These are phyloP conservation scores for Onychostoma macrolepis DNA, from an alignment of 2,113 vertebrate genomes.

Conservation along the genomic window DNA sequence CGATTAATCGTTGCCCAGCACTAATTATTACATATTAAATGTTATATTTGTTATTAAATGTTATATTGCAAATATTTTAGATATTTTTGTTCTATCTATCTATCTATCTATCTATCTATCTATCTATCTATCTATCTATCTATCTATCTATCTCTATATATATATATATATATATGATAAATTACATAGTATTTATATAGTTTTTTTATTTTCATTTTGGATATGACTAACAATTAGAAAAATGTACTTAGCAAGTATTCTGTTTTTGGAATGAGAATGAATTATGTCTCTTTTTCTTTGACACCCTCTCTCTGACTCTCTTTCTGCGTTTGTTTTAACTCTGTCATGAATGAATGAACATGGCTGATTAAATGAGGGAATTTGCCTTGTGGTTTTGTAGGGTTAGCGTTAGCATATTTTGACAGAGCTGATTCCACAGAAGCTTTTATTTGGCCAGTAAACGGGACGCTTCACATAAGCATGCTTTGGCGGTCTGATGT, in stretches of 20 bases:
- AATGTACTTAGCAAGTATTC: neutral
- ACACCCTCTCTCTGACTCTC: neutral
- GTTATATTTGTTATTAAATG: no score
- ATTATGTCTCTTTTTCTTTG: neutral
- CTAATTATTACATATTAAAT: no score
- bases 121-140: neutral
- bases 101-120: no score
- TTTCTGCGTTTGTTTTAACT: slow-evolving; percentile 3
- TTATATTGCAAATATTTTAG: no score
- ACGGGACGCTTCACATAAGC: neutral
- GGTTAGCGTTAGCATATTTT: neutral
- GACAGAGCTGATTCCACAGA: slow-evolving; percentile 25
- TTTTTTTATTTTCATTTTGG: no score
- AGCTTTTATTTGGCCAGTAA: neutral
- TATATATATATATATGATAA: neutral
- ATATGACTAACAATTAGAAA: neutral
- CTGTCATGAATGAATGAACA: slow-evolving; percentile 34
- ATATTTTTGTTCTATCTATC: no score
- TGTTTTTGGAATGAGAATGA: neutral
- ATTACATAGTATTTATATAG: no score
- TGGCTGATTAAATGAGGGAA: neutral
- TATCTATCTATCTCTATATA: neutral
- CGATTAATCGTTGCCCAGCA: no score
- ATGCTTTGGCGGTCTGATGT: slow-evolving; percentile 35
- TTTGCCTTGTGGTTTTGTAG: slow-evolving; percentile 39